Percentiles rank a stretch among this genome's conserved stretches.
Evolutionary conservation across 1,140 invertebrate genomes (phyloP).

Genomic region (Danaus melanippus): DNA sequence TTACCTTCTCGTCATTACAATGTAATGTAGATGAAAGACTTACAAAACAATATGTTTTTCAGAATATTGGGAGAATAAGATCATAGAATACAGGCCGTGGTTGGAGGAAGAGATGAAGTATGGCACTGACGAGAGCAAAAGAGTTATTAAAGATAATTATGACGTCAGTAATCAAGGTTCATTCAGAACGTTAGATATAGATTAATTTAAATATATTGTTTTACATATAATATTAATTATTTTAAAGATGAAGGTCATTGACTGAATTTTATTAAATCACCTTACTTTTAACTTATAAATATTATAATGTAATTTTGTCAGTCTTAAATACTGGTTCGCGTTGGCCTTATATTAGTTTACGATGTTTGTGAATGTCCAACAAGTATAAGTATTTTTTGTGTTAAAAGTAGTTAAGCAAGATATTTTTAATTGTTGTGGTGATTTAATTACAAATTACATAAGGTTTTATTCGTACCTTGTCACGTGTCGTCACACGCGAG

Average conservation of each 20-base stretch:
- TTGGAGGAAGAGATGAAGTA: conserved; percentile 67
- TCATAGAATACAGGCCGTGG: conserved; percentile 43
- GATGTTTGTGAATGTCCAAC: no score
- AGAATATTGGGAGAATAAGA: conserved; percentile 50
- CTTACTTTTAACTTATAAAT: not conserved
- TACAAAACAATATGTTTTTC: conserved; percentile 12
- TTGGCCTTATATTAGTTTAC: no score
- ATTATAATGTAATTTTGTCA: not conserved
- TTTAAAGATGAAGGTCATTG: no score
- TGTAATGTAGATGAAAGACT: not conserved
- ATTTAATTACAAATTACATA: no score
- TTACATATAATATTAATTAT: not conserved
- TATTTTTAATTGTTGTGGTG: no score
- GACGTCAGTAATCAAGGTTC: conserved; percentile 69
- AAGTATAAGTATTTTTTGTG: no score
- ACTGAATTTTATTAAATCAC: no score
- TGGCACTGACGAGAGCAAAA: conserved; percentile 73
- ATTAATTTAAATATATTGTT: conserved; percentile 44
- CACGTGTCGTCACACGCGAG: no score
- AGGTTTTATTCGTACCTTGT: no score
- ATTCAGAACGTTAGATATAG: conserved; percentile 73
- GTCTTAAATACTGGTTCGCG: no score
- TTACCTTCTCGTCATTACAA: no score
- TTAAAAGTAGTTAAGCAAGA: no score
- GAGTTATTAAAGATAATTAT: conserved; percentile 67